Evolutionary conservation across 2,888 invertebrate species (phyloP).

Genomic region (Stomorhina lunata): DNA sequence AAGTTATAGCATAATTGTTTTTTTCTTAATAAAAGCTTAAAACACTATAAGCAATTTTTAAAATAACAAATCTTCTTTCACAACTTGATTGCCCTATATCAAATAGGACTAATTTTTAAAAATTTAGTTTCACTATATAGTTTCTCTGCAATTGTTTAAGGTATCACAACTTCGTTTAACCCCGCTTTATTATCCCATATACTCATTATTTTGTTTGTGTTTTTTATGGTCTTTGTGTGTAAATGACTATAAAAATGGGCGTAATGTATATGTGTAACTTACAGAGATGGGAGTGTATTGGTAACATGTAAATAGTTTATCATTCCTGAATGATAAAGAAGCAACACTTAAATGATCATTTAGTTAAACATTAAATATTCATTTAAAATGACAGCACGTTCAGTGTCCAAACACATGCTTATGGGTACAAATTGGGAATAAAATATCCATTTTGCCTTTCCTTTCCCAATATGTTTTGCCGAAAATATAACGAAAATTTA

Average conservation of each 20-base stretch:
- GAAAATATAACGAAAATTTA: too few species aligned
- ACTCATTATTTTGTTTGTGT: background rate
- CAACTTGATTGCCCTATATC: too few species aligned
- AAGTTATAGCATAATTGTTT: too few species aligned
- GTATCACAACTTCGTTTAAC: background rate
- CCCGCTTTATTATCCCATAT: background rate
- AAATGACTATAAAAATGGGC: background rate
- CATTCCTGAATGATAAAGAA: background rate
- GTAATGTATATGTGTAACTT: too few species aligned
- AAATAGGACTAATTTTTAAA: too few species aligned
- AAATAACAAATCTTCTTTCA: too few species aligned
- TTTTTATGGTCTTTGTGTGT: background rate
- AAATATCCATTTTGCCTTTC: too few species aligned
- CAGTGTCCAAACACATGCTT: background rate
- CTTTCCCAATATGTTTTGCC: too few species aligned
- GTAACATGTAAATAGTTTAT: background rate
- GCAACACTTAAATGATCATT: background rate
- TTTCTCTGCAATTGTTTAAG: background rate
- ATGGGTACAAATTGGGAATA: background rate
- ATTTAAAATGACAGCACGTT: slow-evolving; percentile 22
- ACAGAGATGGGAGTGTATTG: background rate
- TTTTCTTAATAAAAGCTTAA: too few species aligned
- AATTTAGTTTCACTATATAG: too few species aligned
- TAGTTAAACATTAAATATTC: slow-evolving; percentile 16
- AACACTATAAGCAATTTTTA: too few species aligned